phyloP scores from a whole-genome alignment of 2,888 invertebrate genomes.

The Amblyjoppa proteus region DNA sequence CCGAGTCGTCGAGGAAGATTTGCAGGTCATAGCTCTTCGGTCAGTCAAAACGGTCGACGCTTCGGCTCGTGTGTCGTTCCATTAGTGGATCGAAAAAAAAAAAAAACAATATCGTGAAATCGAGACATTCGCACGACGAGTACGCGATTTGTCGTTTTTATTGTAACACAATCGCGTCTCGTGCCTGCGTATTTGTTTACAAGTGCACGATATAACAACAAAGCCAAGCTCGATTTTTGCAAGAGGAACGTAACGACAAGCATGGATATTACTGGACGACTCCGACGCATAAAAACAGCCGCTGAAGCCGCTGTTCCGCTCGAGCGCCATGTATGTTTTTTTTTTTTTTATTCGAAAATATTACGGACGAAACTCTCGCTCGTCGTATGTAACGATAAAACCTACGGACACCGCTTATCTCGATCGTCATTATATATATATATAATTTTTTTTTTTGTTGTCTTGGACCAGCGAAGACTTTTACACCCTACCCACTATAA shows the following conservation, averaged over 20 bases:
- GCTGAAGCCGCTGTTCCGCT: conserved; percentile 3
- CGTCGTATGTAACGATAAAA: conserved; percentile 26
- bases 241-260: conserved; percentile 40
- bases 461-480: conserved; percentile 58
- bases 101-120: conserved; percentile 8
- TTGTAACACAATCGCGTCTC: neutral
- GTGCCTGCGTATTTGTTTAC: neutral
- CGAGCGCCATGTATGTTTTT: neutral
- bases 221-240: conserved; percentile 45
- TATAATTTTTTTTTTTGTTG: neutral
- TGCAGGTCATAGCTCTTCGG: conserved; percentile 9
- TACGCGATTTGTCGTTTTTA: conserved; percentile 10
- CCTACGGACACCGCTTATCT: conserved; percentile 21
- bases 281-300: conserved; percentile 27
- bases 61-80: conserved; percentile 9
- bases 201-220: conserved; percentile 33
- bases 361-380: conserved; percentile 32
- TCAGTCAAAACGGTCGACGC: conserved; percentile 25
- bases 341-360: conserved; percentile 33
- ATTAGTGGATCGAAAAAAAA: neutral
- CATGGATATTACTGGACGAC: conserved; percentile 39
- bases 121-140: conserved; percentile 5
- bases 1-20: conserved; percentile 20
- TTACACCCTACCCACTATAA: conserved; percentile 27
- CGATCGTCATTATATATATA: conserved; percentile 23